Percentiles rank a stretch among this genome's conserved stretches.
Conservation (phyloP, 2,888 invertebrate genomes). For the Rhamphomyia laevipes region DNA sequence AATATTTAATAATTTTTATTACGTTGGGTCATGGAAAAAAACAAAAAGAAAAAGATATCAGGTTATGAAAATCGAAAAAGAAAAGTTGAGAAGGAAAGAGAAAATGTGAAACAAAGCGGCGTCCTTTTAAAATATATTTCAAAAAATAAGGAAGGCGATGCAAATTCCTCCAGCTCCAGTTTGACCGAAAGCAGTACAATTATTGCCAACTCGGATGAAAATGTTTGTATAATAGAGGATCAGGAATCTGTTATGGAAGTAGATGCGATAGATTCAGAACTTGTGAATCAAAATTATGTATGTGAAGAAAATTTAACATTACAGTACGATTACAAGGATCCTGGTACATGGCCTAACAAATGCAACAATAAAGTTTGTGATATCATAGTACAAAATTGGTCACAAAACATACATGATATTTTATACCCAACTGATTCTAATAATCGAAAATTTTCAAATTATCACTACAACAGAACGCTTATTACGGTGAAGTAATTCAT, state of each 20-base stretch:
- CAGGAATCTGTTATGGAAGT: background rate
- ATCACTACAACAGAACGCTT: slow-evolving; percentile 1
- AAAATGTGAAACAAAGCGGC: slow-evolving; percentile 3
- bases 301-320: slow-evolving; percentile 1
- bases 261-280: background rate
- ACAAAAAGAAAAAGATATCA: background rate
- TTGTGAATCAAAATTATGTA: background rate
- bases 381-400: slow-evolving; percentile 3
- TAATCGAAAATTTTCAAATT: background rate
- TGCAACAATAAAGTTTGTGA: slow-evolving; percentile 1
- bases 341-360: slow-evolving; percentile 1
- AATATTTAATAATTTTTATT: background rate
- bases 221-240: background rate
- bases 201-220: background rate
- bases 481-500: slow-evolving; percentile 3
- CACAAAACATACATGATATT: slow-evolving; percentile 2
- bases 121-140: slow-evolving; percentile 2
- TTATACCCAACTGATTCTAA: slow-evolving; percentile 1
- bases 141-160: background rate
- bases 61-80: slow-evolving; percentile 3
- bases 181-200: slow-evolving; percentile 1
- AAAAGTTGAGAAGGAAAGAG: background rate
- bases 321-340: background rate
- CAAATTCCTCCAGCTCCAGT: background rate
- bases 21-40: background rate